Percentiles rank a stretch among this genome's conserved stretches.
Conservation (phyloP, 2,113 vertebrate species). For the Sorex fumeus region DNA sequence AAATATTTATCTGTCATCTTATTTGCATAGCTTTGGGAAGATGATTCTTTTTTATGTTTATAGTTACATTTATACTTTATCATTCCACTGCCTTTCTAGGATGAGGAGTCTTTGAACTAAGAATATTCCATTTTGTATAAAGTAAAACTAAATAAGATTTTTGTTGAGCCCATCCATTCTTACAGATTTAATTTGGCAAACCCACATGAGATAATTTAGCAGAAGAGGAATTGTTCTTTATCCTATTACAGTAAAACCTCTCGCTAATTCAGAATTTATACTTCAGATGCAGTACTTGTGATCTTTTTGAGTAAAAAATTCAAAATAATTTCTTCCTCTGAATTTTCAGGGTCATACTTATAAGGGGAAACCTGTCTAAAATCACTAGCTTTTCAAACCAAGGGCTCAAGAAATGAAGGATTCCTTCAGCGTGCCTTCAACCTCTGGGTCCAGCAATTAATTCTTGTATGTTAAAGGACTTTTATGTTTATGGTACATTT, state of each 20-base stretch:
- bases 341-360: conserved; percentile 86
- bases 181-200: conserved; percentile 66
- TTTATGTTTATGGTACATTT: conserved; percentile 83
- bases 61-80: neutral
- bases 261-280: conserved; percentile 84
- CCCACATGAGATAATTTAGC: conserved; percentile 70
- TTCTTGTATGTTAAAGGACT: conserved; percentile 87
- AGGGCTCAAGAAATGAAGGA: conserved; percentile 86
- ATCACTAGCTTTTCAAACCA: conserved; percentile 87
- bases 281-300: conserved; percentile 77
- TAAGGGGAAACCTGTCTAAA: conserved; percentile 86
- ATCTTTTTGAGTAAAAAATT: conserved; percentile 82
- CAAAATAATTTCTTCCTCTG: conserved; percentile 87
- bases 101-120: conserved; percentile 62
- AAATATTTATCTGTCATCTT: conserved; percentile 3
- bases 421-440: conserved; percentile 84
- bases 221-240: conserved; percentile 72
- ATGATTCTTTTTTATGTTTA: conserved; percentile 11
- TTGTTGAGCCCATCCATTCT: conserved; percentile 20
- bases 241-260: conserved; percentile 80
- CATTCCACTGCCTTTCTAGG: conserved; percentile 38
- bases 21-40: conserved; percentile 57
- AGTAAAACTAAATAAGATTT: conserved; percentile 51
- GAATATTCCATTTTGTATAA: conserved; percentile 58
- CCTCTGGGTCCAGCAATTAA: conserved; percentile 85